Percentiles rank a stretch among this genome's conserved stretches.
Evolutionary conservation across 2,113 vertebrate species (phyloP).

Genomic region (Eretmochelys imbricata): DNA sequence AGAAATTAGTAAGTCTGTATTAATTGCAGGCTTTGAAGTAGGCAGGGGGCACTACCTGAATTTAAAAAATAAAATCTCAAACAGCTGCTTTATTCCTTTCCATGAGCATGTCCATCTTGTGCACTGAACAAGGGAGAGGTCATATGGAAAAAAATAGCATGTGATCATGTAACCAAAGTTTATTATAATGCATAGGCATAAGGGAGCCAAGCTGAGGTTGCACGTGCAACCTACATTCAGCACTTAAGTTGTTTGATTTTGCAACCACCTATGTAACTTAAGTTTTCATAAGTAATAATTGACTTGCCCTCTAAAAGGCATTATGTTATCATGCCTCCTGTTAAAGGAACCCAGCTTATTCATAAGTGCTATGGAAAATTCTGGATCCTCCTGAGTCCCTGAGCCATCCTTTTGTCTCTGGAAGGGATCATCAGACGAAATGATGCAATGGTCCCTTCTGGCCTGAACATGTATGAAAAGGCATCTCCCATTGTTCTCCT

Average conservation of each 20-base stretch:
- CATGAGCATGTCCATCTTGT: accelerated
- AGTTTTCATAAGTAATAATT: too few relatives aligned
- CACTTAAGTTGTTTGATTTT: neutral
- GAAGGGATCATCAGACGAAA: too few relatives aligned
- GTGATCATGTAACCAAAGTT: accelerated
- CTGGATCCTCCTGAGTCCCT: too few relatives aligned
- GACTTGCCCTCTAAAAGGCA: too few relatives aligned
- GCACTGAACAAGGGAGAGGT: neutral
- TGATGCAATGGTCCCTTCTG: accelerated
- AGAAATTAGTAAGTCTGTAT: neutral
- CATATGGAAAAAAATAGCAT: neutral
- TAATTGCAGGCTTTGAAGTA: neutral
- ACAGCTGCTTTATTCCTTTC: accelerated
- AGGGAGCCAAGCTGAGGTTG: neutral
- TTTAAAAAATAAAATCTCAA: too few relatives aligned
- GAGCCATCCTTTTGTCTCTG: too few relatives aligned
- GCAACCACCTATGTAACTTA: accelerated
- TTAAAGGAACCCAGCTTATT: neutral
- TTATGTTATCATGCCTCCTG: accelerated
- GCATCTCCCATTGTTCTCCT: accelerated
- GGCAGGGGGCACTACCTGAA: too few relatives aligned
- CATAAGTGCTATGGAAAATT: accelerated
- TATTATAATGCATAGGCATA: neutral
- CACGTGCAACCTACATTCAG: neutral
- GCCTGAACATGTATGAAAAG: neutral